These are phyloP conservation scores for Oreonectes daqikongensis DNA, from an alignment of 2,797 vertebrate genomes.

Conservation along the genomic window DNA sequence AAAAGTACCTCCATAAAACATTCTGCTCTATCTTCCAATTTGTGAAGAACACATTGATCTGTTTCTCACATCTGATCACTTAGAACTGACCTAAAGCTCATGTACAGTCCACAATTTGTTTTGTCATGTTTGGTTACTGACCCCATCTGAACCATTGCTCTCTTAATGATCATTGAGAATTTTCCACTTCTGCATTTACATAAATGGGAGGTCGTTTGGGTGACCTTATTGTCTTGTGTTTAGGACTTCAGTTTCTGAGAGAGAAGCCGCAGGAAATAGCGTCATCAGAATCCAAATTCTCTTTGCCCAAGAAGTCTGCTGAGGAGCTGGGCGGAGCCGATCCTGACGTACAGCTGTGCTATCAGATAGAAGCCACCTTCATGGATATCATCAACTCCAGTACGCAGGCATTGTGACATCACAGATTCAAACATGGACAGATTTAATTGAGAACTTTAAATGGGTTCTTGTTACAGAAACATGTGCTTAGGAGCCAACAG, in stretches of 20 bases:
- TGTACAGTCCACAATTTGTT: too few species aligned
- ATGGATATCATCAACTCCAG: slow-evolving; percentile 94
- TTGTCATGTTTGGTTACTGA: too few species aligned
- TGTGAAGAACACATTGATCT: too few species aligned
- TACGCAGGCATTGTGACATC: slow-evolving; percentile 82
- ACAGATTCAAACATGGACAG: not conserved
- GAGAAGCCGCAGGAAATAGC: slow-evolving; percentile 82
- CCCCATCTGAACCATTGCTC: too few species aligned
- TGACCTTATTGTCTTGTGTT: slow-evolving; percentile 3
- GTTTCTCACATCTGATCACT: too few species aligned
- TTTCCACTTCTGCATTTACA: not conserved
- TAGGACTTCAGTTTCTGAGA: slow-evolving; percentile 91
- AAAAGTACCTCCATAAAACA: too few species aligned
- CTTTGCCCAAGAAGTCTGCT: slow-evolving; percentile 74
- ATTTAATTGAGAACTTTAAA: slow-evolving; percentile 2
- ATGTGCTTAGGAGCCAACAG: not conserved
- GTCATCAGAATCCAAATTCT: slow-evolving; percentile 69
- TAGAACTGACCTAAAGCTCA: too few species aligned
- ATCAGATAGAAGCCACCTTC: slow-evolving; percentile 92
- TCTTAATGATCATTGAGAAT: too few species aligned
- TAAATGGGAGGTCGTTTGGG: too few species aligned
- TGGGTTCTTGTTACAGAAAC: not conserved
- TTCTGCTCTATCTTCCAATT: too few species aligned
- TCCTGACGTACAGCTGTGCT: slow-evolving; percentile 92
- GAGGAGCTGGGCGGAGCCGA: slow-evolving; percentile 81